A percentile compares a stretch with the other conserved stretches of the same genome.
These are phyloP conservation scores for Amniataba percoides DNA, from an alignment of 2,797 vertebrate genomes.

Conservation along the genomic window DNA sequence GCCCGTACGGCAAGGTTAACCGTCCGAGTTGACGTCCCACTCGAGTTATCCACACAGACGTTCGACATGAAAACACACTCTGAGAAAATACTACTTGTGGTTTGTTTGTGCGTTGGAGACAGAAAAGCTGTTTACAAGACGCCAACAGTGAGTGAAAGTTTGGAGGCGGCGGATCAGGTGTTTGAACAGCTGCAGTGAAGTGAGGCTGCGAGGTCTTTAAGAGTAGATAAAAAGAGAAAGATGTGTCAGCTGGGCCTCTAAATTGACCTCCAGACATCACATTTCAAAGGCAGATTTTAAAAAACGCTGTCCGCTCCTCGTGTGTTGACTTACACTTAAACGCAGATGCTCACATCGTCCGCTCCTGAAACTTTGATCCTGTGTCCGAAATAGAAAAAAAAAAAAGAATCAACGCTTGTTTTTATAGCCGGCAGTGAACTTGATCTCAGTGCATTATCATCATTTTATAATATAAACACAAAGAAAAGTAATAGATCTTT, in stretches of 20 bases:
- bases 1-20: slow-evolving; percentile 32
- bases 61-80: slow-evolving; percentile 1
- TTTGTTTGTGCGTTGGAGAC: slow-evolving; percentile 4
- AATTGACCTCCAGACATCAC: slow-evolving; percentile 55
- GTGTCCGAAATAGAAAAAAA: not conserved
- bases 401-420: not conserved
- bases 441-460: no score
- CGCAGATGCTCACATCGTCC: slow-evolving; percentile 7
- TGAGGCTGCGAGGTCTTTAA: slow-evolving; percentile 23
- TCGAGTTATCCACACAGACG: slow-evolving; percentile 22
- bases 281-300: slow-evolving; percentile 53
- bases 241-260: slow-evolving; percentile 49
- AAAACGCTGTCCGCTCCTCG: not conserved
- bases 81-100: not conserved
- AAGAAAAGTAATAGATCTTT: no score
- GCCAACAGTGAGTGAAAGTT: not conserved
- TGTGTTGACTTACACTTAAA: slow-evolving; percentile 8
- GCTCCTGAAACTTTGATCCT: slow-evolving; percentile 14
- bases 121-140: slow-evolving; percentile 8
- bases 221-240: slow-evolving; percentile 41
- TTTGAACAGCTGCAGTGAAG: slow-evolving; percentile 52
- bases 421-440: not conserved
- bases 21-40: slow-evolving; percentile 15
- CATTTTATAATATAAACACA: no score
- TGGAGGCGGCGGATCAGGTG: not conserved